These are phyloP conservation scores for Zaprionus obscuricornis DNA, from an alignment of 2,888 invertebrate species.

Conservation along the genomic window DNA sequence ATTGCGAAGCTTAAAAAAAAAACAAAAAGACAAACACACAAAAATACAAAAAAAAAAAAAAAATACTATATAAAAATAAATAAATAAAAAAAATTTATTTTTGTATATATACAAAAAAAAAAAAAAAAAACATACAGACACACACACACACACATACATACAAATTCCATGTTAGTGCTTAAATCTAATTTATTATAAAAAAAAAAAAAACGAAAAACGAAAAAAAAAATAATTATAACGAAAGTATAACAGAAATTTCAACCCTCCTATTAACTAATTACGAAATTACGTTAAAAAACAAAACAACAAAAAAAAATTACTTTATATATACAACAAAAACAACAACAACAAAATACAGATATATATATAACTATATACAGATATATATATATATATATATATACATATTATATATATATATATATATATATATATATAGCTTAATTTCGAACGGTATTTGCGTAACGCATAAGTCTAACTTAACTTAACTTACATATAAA, in stretches of 20 bases:
- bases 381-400: constrained; percentile 15
- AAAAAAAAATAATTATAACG: constrained; percentile 20
- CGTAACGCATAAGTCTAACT: constrained; percentile 66
- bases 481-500: constrained; percentile 31
- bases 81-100: constrained; percentile 35
- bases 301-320: constrained; percentile 2
- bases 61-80: constrained; percentile 12
- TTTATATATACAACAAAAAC: constrained; percentile 25
- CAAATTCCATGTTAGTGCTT: constrained; percentile 72
- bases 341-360: constrained; percentile 10
- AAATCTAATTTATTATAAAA: constrained; percentile 69
- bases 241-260: constrained; percentile 39
- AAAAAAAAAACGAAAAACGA: constrained; percentile 14
- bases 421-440: constrained; percentile 31
- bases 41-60: constrained; percentile 27
- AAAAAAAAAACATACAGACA: too few relatives aligned
- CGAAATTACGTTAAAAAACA: constrained; percentile 22
- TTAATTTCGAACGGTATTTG: too few relatives aligned
- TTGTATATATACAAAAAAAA: too few relatives aligned
- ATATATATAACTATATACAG: constrained; percentile 27
- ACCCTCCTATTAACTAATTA: constrained; percentile 56
- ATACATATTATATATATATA: background rate
- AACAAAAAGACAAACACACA: constrained; percentile 24
- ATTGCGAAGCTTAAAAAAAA: constrained; percentile 19
- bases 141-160: too few relatives aligned